Evolutionary conservation across 1,140 invertebrate genomes (phyloP).

Genomic region (Nylanderia fulva): DNA sequence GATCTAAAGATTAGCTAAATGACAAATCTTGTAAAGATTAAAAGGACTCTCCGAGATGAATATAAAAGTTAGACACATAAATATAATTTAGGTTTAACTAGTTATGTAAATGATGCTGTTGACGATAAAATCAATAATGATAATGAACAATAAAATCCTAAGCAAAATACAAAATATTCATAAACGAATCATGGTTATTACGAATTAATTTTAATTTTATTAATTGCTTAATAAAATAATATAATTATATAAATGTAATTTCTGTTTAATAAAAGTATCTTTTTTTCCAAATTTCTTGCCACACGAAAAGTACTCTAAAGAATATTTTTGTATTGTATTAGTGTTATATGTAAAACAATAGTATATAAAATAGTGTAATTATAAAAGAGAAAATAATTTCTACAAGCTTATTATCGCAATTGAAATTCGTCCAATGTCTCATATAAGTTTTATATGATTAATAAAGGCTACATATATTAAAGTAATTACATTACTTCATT

Average conservation of each 20-base stretch:
- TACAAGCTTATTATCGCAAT: background rate
- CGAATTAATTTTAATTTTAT: background rate
- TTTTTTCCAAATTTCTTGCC: background rate
- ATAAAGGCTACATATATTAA: background rate
- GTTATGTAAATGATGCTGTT: background rate
- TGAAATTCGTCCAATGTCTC: constrained; percentile 2
- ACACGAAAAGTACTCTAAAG: background rate
- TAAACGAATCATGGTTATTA: background rate
- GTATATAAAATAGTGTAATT: background rate
- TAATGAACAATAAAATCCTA: background rate
- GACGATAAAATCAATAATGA: constrained; percentile 25
- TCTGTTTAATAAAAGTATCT: background rate
- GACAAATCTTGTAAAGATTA: constrained; percentile 27
- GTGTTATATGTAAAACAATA: background rate
- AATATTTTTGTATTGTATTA: constrained; percentile 34
- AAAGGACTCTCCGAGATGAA: background rate
- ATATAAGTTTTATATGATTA: constrained; percentile 22
- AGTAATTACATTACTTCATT: constrained; percentile 11
- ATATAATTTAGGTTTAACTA: constrained; percentile 12
- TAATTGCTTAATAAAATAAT: background rate
- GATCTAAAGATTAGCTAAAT: constrained; percentile 10
- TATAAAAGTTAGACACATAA: background rate
- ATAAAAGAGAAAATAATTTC: background rate
- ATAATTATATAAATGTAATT: constrained; percentile 1
- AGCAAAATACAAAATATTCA: background rate